phyloP scores from a whole-genome alignment of 2,888 invertebrate genomes.

The Andrena camellia region DNA sequence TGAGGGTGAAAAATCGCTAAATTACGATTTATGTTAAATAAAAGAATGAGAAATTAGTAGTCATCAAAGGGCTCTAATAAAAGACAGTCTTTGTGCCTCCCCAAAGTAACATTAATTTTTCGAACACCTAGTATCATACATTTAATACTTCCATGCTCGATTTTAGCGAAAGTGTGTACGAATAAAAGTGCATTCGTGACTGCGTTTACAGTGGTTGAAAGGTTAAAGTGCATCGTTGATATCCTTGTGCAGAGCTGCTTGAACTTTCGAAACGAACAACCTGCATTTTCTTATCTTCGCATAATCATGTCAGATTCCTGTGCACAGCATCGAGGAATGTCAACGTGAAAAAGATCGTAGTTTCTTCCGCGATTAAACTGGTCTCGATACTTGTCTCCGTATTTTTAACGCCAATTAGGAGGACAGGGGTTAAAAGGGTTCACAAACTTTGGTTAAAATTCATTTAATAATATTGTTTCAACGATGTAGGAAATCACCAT shows the following conservation, averaged over 20 bases:
- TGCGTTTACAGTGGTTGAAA: conserved; percentile 49
- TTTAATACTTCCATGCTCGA: conserved; percentile 3
- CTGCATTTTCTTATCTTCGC: conserved; percentile 40
- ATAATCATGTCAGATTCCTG: conserved; percentile 45
- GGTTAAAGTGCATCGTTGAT: conserved; percentile 57
- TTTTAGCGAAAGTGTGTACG: conserved; percentile 20
- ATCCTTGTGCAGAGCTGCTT: conserved; percentile 37
- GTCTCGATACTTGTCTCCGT: not conserved
- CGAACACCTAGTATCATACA: too few species aligned
- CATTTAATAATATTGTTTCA: not conserved
- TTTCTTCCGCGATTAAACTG: conserved; percentile 14
- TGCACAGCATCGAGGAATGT: conserved; percentile 13
- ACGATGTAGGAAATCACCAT: not conserved
- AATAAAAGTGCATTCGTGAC: conserved; percentile 26
- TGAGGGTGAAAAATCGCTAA: too few species aligned
- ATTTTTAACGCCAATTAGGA: conserved; percentile 5
- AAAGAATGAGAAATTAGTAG: too few species aligned
- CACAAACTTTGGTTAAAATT: not conserved
- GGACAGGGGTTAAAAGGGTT: conserved; percentile 14
- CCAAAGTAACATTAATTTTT: not conserved
- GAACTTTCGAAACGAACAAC: conserved; percentile 59
- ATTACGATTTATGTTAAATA: too few species aligned
- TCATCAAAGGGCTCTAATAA: not conserved
- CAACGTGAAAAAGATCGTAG: not conserved
- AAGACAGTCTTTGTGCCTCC: not conserved